A percentile compares a stretch with the other conserved stretches of the same genome.
Conservation (phyloP, 53 echinoderm and acorn worm genomes). For the Arbacia lixula region DNA sequence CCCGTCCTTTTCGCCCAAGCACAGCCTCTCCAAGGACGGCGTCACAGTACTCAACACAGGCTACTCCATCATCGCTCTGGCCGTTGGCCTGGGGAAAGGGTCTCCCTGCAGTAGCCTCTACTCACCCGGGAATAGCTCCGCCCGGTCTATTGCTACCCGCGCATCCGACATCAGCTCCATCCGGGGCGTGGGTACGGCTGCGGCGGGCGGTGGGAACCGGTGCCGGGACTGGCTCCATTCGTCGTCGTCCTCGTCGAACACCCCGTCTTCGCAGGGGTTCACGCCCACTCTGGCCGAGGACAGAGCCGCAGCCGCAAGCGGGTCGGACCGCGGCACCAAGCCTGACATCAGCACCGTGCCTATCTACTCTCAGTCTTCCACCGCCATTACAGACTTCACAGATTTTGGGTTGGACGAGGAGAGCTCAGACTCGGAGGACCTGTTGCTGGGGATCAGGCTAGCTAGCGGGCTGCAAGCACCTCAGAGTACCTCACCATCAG, state of each 20-base stretch:
- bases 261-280: conserved; percentile 23
- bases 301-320: conserved; percentile 1
- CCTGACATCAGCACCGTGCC: conserved; percentile 48
- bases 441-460: conserved; percentile 30
- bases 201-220: conserved; percentile 36
- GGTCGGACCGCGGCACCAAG: neutral
- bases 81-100: conserved; percentile 54
- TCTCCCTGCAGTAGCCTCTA: conserved; percentile 57
- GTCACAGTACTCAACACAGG: conserved; percentile 93
- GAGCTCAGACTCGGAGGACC: conserved; percentile 46
- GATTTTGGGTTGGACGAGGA: conserved; percentile 37
- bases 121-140: conserved; percentile 48
- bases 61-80: conserved; percentile 82
- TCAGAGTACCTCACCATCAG: conserved; percentile 6
- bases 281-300: too few relatives aligned
- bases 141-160: conserved; percentile 23
- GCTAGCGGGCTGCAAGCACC: conserved; percentile 52
- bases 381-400: conserved; percentile 40
- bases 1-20: conserved; percentile 94
- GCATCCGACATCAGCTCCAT: conserved; percentile 30
- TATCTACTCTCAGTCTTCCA: conserved; percentile 52
- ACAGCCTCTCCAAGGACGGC: conserved; percentile 96
- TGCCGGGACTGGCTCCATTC: conserved; percentile 48
- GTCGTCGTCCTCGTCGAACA: neutral
- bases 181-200: conserved; percentile 17